Evolutionary conservation across 2,888 invertebrate species (phyloP), one percentile per base, ranked within the genome.

Genomic region (Eurytoma adleriae): DNA sequence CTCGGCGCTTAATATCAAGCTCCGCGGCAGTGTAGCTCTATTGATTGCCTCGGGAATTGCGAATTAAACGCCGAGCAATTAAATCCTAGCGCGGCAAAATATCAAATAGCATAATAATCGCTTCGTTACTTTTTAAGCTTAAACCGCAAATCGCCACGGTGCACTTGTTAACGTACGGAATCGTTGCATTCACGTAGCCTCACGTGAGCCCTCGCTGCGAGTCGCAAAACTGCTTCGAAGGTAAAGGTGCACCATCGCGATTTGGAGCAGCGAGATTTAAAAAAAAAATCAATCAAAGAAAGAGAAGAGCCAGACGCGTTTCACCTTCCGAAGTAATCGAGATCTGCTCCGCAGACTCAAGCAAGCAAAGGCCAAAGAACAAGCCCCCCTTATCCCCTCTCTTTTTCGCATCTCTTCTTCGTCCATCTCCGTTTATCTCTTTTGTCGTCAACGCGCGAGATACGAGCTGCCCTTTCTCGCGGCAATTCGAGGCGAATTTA

Each of bases 321-420:
- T 40, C 48, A 67, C 76, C 80, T 80, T 76, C 80, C 66, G 48
- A 76, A 76, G 76, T 80, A 71, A 80, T 80, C 27, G 30, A 66
- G 50, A 75, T 70, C 56, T 40, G 3, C 18, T 20, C 27, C 18
- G 40, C 13, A 16, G 52, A 68, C 18, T 40, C 48, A 67, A n/a
- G 30, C 40, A 70, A 69, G 30, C 70, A 75, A 72, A 80, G 80
- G 72, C 80, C 80, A 77, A 76, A 73, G 76, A 80, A 77, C 72
- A 68, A 40, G 68, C 72, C 72, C 80, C 30, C 20, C 16, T 27
- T 27, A 40, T n/a, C 3, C 50, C 13, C 18, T n/a, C 14, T 20
- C 18, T 18, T 30, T 14, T 52, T 40, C 40, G 10, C 10, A 61
- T n/a, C 18, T 67, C 48, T 74, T 16, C 61, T 40, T 54, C 24